Conservation (phyloP, 1,140 invertebrate genomes). For the Gryon sp. region DNA sequence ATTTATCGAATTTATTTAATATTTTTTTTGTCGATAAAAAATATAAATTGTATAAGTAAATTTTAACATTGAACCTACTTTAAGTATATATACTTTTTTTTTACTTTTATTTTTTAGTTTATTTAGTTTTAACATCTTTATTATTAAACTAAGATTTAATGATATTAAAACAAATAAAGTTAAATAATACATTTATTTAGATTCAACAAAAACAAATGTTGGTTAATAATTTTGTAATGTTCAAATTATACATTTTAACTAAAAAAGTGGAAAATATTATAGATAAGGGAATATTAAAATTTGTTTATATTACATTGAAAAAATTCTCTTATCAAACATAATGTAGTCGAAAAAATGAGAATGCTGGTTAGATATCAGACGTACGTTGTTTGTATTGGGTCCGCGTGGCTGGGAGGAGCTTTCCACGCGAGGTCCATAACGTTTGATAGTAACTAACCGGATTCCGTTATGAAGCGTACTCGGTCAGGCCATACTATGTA, state of each 20-base stretch:
- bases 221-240: too few species aligned
- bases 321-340: conserved; percentile 24
- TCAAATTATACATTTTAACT: too few species aligned
- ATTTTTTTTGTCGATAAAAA: not conserved
- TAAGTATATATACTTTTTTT: too few species aligned
- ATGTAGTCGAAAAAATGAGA: conserved; percentile 43
- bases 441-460: conserved; percentile 78
- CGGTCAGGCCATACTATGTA: conserved; percentile 71
- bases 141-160: too few species aligned
- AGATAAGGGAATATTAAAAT: too few species aligned
- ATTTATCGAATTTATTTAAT: not conserved
- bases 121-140: too few species aligned
- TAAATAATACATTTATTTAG: too few species aligned
- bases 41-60: not conserved
- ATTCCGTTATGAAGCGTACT: conserved; percentile 74
- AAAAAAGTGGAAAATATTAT: too few species aligned
- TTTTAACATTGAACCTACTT: too few species aligned
- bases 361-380: conserved; percentile 44
- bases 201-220: too few species aligned
- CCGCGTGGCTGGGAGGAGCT: conserved; percentile 71
- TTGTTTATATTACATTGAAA: not conserved
- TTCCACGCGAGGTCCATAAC: conserved; percentile 74
- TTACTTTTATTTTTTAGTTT: too few species aligned
- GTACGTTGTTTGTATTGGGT: conserved; percentile 44
- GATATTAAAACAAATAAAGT: too few species aligned